phyloP scores from a whole-genome alignment of 1,140 invertebrate species.

The Hylaeus volcanicus region DNA sequence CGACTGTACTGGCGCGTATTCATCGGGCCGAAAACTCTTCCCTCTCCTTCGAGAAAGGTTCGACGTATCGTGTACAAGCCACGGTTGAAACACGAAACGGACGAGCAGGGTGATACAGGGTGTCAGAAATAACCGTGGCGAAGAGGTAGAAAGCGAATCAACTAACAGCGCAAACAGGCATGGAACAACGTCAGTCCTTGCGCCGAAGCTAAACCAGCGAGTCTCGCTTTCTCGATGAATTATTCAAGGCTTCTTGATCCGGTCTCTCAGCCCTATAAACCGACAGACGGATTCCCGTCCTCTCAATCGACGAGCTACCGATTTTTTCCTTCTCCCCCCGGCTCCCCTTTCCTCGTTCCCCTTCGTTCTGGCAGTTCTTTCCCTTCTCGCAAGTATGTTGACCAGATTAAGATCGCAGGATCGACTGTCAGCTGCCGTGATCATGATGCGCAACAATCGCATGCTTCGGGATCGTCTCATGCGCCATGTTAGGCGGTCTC shows the following conservation, averaged over 20 bases:
- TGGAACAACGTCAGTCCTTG: slow-evolving; percentile 56
- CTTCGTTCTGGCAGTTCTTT: slow-evolving; percentile 17
- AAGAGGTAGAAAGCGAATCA: slow-evolving; percentile 14
- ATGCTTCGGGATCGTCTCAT: slow-evolving; percentile 29
- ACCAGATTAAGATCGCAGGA: slow-evolving; percentile 73
- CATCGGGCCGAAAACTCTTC: too few species aligned
- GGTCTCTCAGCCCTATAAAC: slow-evolving; percentile 60
- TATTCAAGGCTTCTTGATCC: slow-evolving; percentile 72
- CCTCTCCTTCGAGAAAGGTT: background rate
- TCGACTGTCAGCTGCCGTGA: slow-evolving; percentile 67
- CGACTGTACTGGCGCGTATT: too few species aligned
- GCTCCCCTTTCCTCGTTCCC: background rate
- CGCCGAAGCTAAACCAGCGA: slow-evolving; percentile 45
- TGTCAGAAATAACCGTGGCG: slow-evolving; percentile 25
- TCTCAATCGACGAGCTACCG: slow-evolving; percentile 65
- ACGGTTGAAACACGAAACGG: background rate
- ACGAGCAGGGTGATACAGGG: slow-evolving; percentile 16
- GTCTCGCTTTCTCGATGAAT: slow-evolving; percentile 67
- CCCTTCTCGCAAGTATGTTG: slow-evolving; percentile 59
- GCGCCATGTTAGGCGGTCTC: slow-evolving; percentile 30
- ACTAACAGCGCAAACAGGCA: slow-evolving; percentile 36
- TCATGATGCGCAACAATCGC: slow-evolving; percentile 44
- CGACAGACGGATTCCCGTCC: slow-evolving; percentile 61
- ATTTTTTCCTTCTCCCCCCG: slow-evolving; percentile 55
- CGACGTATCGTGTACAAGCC: background rate